These are phyloP conservation scores for Ptilonorhynchus violaceus DNA, from an alignment of 2,113 vertebrate species.

Conservation along the genomic window DNA sequence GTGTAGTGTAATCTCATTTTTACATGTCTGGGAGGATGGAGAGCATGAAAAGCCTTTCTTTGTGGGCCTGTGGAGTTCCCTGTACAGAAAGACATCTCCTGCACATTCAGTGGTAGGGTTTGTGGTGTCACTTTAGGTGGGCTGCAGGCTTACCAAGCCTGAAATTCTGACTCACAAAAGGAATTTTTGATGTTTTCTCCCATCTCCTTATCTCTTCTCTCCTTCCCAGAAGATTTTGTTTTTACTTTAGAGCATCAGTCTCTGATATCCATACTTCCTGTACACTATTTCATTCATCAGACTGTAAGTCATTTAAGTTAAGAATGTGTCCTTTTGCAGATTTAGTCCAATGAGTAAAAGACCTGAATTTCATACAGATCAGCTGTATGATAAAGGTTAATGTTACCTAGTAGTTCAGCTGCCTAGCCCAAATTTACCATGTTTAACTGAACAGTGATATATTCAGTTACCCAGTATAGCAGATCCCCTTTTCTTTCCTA, in stretches of 20 bases:
- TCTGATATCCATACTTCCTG: background rate
- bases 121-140: background rate
- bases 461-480: background rate
- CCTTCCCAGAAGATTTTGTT: background rate
- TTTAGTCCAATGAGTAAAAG: background rate
- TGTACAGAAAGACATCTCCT: background rate
- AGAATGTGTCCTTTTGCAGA: background rate
- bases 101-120: background rate
- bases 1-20: background rate
- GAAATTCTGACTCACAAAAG: background rate
- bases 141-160: background rate
- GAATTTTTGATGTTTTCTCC: background rate
- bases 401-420: background rate
- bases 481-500: background rate
- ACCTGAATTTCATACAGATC: background rate
- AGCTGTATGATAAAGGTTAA: background rate
- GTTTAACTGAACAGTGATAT: slow-evolving; percentile 1
- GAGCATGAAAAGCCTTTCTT: background rate
- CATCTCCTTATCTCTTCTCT: background rate
- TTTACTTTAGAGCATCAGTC: background rate
- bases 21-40: background rate
- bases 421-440: background rate
- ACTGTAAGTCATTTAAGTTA: background rate
- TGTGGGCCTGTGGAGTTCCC: background rate
- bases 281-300: background rate